These are phyloP conservation scores for Helostoma temminkii DNA, from an alignment of 2,797 vertebrate species.

Conservation along the genomic window DNA sequence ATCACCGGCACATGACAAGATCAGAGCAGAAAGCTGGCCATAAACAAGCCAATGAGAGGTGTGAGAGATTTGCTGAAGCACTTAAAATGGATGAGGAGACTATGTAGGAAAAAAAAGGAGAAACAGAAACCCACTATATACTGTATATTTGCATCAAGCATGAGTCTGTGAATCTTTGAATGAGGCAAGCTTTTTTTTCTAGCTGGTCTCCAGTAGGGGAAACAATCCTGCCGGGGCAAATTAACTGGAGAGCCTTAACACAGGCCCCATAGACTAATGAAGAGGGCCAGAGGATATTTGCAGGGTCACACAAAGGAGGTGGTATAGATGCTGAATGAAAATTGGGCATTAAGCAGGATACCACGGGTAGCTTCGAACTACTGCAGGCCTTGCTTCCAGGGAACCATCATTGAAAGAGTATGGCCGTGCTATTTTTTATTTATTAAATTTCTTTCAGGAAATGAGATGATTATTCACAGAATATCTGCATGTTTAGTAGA, in stretches of 20 bases:
- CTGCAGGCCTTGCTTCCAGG: constrained; percentile 80
- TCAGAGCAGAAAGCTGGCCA: constrained; percentile 71
- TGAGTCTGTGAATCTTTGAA: constrained; percentile 49
- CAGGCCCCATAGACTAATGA: constrained; percentile 83
- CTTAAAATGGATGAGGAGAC: constrained; percentile 69
- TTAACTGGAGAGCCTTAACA: constrained; percentile 82
- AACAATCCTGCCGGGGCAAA: constrained; percentile 81
- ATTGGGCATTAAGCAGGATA: constrained; percentile 82
- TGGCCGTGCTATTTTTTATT: constrained; percentile 54
- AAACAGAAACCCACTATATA: constrained; percentile 57
- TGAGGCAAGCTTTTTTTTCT: constrained; percentile 58
- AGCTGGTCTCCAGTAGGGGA: constrained; percentile 66
- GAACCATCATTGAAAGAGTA: constrained; percentile 68
- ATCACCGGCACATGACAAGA: constrained; percentile 74
- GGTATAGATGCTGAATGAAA: constrained; percentile 77
- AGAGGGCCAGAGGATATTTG: constrained; percentile 88
- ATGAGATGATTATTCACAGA: constrained; percentile 82
- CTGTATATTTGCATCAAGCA: constrained; percentile 58
- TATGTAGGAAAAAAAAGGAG: constrained; percentile 36
- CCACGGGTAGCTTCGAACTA: constrained; percentile 74
- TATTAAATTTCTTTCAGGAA: constrained; percentile 56
- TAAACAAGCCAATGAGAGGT: constrained; percentile 77
- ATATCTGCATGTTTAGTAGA: constrained; percentile 71
- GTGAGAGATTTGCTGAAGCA: constrained; percentile 68
- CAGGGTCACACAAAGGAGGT: constrained; percentile 85